phyloP scores from a whole-genome alignment of 2,797 vertebrate species.

The Sebastes cheni region DNA sequence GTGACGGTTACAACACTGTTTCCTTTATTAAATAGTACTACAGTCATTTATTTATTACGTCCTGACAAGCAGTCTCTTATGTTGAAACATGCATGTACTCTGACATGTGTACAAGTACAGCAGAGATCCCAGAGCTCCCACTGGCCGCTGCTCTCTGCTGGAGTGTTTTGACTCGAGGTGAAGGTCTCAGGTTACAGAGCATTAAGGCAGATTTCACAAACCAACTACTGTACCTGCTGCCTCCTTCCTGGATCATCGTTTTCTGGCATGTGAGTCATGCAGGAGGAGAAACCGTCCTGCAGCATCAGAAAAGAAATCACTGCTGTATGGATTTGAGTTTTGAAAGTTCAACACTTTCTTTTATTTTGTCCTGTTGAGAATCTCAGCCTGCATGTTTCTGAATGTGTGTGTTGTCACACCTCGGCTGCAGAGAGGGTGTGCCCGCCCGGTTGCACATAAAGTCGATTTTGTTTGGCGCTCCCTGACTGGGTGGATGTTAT shows the following conservation, averaged over 20 bases:
- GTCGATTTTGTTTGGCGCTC: conserved; percentile 57
- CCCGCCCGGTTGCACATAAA: conserved; percentile 43
- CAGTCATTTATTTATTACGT: conserved; percentile 37
- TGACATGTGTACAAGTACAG: not conserved
- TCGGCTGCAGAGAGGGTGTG: conserved; percentile 30
- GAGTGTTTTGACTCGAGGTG: conserved; percentile 63
- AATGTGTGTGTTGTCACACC: conserved; percentile 23
- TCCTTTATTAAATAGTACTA: not conserved
- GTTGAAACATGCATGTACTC: conserved; percentile 16
- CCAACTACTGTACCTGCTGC: conserved; percentile 61
- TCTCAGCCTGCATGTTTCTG: not conserved
- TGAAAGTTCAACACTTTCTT: not conserved
- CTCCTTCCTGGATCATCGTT: conserved; percentile 37
- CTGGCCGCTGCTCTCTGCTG: conserved; percentile 31
- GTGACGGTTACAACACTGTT: not conserved
- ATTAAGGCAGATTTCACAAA: conserved; percentile 65
- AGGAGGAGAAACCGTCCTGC: not conserved
- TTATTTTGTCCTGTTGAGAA: conserved; percentile 1
- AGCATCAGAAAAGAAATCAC: not conserved
- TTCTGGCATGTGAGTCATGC: conserved; percentile 46
- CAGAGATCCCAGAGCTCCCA: conserved; percentile 33
- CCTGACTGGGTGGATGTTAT: conserved; percentile 28
- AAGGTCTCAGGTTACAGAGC: conserved; percentile 65
- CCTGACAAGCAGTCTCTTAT: conserved; percentile 42
- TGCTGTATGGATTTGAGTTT: not conserved